Conservation (phyloP, 2,888 invertebrate species). For the Pinctada fucata region DNA sequence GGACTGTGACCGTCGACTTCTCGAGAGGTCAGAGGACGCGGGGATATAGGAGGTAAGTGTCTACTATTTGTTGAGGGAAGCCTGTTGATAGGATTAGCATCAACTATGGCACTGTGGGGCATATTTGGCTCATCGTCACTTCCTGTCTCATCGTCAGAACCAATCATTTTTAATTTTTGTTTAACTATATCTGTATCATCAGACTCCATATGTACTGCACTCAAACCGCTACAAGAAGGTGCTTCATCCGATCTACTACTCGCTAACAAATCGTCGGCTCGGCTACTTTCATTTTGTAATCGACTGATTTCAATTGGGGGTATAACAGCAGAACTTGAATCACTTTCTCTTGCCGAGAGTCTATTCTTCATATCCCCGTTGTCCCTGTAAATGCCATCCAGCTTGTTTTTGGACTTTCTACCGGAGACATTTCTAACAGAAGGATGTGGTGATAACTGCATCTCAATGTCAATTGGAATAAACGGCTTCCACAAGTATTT, state of each 20-base stretch:
- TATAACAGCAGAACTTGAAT: background rate
- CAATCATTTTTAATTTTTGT: background rate
- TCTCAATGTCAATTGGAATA: constrained; percentile 50
- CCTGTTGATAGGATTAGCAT: background rate
- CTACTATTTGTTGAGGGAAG: constrained; percentile 2
- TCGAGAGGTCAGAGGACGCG: background rate
- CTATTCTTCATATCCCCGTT: background rate
- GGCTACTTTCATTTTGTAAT: background rate
- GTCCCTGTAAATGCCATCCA: background rate
- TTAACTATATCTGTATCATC: background rate
- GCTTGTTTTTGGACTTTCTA: background rate
- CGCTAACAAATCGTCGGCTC: background rate
- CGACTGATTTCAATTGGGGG: background rate
- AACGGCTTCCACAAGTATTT: constrained; percentile 51
- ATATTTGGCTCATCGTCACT: background rate
- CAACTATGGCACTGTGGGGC: background rate
- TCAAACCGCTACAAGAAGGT: background rate
- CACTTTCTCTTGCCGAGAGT: background rate
- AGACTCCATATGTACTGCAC: background rate
- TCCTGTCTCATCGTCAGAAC: background rate
- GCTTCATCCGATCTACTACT: background rate
- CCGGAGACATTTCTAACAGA: constrained; percentile 33
- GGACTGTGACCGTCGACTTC: background rate
- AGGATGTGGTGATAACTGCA: constrained; percentile 47
- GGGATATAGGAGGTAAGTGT: constrained; percentile 18